A percentile compares a stretch with the other conserved stretches of the same genome.
Evolutionary conservation across 2,888 invertebrate genomes (phyloP).

Genomic region (Euzophera pinguis): DNA sequence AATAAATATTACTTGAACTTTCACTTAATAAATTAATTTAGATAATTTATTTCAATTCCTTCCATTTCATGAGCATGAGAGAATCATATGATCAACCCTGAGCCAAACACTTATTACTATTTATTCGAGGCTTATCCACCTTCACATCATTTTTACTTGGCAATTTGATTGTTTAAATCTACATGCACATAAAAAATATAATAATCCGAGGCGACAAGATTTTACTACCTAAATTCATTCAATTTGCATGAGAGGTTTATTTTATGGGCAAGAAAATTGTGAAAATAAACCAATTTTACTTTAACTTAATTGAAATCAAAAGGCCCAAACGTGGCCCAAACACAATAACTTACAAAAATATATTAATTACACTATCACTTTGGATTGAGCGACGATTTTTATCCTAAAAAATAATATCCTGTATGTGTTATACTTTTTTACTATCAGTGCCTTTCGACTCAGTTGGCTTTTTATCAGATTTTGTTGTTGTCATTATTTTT

Average conservation of each 20-base stretch:
- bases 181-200: no score
- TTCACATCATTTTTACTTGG: not conserved
- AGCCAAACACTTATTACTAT: constrained; percentile 2
- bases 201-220: no score
- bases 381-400: constrained; percentile 46
- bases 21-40: constrained; percentile 4
- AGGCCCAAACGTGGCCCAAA: not conserved
- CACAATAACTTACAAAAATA: not conserved
- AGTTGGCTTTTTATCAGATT: constrained; percentile 24
- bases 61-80: constrained; percentile 28
- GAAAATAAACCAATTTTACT: not conserved
- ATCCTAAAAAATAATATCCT: constrained; percentile 26
- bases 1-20: not conserved
- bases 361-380: constrained; percentile 36
- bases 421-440: constrained; percentile 40
- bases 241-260: no score
- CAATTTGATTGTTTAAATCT: no score
- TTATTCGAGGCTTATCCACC: not conserved
- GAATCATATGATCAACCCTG: constrained; percentile 2
- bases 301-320: not conserved
- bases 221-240: no score
- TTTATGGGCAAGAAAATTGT: not conserved
- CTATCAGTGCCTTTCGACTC: constrained; percentile 32
- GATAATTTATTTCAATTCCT: constrained; percentile 28
- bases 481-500: constrained; percentile 20